phyloP scores from a whole-genome alignment of 2,113 vertebrate species.

The Psettodes erumei region DNA sequence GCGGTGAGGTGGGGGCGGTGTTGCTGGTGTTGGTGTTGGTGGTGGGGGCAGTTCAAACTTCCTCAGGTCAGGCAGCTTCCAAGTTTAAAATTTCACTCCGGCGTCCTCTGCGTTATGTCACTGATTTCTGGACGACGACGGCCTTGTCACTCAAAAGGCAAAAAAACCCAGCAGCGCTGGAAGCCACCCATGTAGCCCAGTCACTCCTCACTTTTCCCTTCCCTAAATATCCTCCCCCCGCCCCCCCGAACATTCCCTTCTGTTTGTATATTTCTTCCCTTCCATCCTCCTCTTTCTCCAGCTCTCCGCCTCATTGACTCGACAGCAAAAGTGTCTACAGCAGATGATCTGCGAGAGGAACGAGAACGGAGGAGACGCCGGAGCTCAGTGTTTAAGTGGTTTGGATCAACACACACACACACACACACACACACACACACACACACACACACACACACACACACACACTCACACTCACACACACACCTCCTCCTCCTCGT shows the following conservation, averaged over 20 bases:
- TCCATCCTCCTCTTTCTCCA: slow-evolving; percentile 56
- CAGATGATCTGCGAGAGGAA: slow-evolving; percentile 55
- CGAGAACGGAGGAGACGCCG: slow-evolving; percentile 29
- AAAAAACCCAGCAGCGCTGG: slow-evolving; percentile 50
- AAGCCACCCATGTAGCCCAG: slow-evolving; percentile 75
- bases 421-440: too few species aligned
- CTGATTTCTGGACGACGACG: slow-evolving; percentile 54
- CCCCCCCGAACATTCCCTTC: slow-evolving; percentile 48
- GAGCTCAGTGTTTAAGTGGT: slow-evolving; percentile 63
- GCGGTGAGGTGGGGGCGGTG: too few species aligned
- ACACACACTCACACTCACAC: too few species aligned
- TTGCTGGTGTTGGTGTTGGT: not conserved
- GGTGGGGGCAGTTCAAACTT: slow-evolving; percentile 20
- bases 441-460: too few species aligned
- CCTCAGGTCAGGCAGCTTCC: slow-evolving; percentile 35
- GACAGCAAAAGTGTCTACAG: slow-evolving; percentile 72
- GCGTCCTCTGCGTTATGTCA: slow-evolving; percentile 66
- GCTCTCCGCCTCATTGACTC: slow-evolving; percentile 68
- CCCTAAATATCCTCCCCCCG: slow-evolving; percentile 46
- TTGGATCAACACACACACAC: slow-evolving; percentile 25
- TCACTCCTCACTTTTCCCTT: slow-evolving; percentile 65
- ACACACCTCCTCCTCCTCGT: slow-evolving; percentile 5
- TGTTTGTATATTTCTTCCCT: slow-evolving; percentile 60
- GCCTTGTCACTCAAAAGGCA: slow-evolving; percentile 75
- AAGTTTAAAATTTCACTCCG: slow-evolving; percentile 55